Conservation (phyloP, 2,113 vertebrate genomes). For the Tetrax tetrax region DNA sequence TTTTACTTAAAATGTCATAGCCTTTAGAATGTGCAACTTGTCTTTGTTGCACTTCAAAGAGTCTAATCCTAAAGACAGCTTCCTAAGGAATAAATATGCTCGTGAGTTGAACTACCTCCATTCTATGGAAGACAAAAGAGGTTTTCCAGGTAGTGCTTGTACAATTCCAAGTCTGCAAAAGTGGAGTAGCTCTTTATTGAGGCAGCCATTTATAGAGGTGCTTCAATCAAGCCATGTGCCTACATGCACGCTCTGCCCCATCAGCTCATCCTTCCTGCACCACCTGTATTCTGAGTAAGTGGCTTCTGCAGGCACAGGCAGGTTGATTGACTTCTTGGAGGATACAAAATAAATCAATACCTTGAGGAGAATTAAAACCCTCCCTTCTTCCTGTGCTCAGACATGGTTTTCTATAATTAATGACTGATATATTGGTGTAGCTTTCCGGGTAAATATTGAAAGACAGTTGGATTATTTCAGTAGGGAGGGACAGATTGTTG, state of each 20-base stretch:
- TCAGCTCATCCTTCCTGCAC: neutral
- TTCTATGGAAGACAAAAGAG: neutral
- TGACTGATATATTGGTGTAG: neutral
- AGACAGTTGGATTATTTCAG: neutral
- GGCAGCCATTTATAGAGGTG: neutral
- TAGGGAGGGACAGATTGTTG: neutral
- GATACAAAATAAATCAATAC: neutral
- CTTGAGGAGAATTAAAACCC: neutral
- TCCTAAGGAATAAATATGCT: neutral
- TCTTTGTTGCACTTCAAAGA: neutral
- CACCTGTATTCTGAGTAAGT: neutral
- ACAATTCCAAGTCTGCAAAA: neutral
- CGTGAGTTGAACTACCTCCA: neutral
- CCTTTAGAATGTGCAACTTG: neutral
- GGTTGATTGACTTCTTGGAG: neutral
- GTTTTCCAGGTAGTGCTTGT: neutral
- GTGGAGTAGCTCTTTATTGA: neutral
- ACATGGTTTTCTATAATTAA: neutral
- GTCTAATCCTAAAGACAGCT: neutral
- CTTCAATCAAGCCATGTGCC: neutral
- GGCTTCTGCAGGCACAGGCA: neutral
- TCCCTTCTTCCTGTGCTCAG: neutral
- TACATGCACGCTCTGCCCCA: neutral
- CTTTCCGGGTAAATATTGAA: neutral
- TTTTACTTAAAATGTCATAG: neutral